These are phyloP conservation scores for Albula glossodonta DNA, from an alignment of 2,113 vertebrate species.

Conservation along the genomic window DNA sequence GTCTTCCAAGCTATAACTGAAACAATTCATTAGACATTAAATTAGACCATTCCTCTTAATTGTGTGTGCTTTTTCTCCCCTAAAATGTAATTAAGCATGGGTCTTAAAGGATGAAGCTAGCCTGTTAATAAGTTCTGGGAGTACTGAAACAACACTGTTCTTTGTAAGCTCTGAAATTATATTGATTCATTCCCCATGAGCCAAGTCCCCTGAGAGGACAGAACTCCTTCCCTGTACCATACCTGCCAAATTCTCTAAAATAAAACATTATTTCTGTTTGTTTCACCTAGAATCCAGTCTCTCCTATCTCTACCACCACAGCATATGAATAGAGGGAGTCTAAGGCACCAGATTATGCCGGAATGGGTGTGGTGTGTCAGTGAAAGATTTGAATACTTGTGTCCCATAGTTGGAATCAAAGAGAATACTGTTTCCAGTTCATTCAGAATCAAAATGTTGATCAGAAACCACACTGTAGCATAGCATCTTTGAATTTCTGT, in stretches of 20 bases:
- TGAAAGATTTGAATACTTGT: background rate
- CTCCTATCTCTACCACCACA: background rate
- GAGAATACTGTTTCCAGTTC: no score
- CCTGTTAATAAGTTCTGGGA: conserved; percentile 22
- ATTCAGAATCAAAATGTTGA: no score
- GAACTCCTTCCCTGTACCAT: background rate
- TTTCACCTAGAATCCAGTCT: background rate
- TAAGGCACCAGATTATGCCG: background rate
- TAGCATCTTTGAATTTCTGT: no score
- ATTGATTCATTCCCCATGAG: conserved; percentile 30
- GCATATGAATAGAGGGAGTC: background rate
- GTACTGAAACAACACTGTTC: conserved; percentile 22
- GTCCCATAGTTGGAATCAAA: no score
- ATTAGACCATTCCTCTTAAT: background rate
- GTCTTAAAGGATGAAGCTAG: conserved; percentile 29
- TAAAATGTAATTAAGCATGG: conserved; percentile 25
- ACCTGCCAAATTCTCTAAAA: conserved; percentile 22
- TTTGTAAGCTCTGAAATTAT: conserved; percentile 29
- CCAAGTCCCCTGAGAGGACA: background rate
- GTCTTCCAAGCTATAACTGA: background rate
- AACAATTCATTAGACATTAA: conserved; percentile 21
- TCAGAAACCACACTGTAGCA: no score
- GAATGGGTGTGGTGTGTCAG: background rate
- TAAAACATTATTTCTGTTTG: conserved; percentile 3
- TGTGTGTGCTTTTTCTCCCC: background rate